A percentile compares a stretch with the other conserved stretches of the same genome.
Evolutionary conservation across 2,113 vertebrate genomes (phyloP).

Genomic region (Eretmochelys imbricata): DNA sequence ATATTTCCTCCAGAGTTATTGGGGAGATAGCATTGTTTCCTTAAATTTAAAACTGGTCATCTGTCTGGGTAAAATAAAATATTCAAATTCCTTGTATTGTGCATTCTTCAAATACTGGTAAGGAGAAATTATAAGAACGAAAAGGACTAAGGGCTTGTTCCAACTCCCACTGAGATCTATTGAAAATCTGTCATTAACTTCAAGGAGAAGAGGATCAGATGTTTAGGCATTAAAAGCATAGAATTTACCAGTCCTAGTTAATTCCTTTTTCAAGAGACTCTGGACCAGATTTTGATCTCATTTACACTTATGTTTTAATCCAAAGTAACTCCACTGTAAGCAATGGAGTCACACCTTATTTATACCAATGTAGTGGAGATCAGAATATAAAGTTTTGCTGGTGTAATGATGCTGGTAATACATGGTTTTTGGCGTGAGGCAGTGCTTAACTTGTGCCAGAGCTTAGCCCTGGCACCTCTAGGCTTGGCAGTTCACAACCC

Average conservation of each 20-base stretch:
- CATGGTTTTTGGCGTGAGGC: neutral
- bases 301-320: neutral
- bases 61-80: neutral
- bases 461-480: too few relatives aligned
- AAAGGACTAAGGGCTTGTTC: neutral
- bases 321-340: neutral
- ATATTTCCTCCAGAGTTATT: neutral
- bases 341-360: accelerated
- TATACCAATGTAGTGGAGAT: neutral
- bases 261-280: neutral
- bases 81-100: neutral
- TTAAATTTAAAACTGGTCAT: neutral
- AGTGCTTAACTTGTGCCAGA: too few relatives aligned
- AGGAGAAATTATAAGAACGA: neutral
- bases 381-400: neutral
- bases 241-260: neutral
- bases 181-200: neutral
- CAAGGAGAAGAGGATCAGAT: neutral
- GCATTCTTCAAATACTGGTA: neutral
- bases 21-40: accelerated
- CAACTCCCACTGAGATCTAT: neutral
- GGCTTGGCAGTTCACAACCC: too few relatives aligned
- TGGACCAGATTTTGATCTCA: neutral
- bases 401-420: neutral
- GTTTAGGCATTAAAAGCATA: neutral